Evolutionary conservation across 2,888 invertebrate genomes (phyloP).

Genomic region (Himalopsyche anomala): DNA sequence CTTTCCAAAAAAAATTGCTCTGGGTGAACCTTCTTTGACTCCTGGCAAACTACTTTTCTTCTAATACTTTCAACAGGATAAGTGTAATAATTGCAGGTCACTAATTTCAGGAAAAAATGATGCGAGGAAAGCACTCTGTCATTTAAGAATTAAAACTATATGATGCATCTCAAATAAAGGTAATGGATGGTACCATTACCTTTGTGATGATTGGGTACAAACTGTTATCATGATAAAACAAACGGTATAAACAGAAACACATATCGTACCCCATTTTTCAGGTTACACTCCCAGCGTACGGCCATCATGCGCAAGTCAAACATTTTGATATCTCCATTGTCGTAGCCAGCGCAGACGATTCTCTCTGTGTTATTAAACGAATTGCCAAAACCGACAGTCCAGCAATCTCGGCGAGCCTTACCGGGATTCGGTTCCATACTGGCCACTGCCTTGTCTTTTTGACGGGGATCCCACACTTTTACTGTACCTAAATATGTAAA

Average conservation of each 20-base stretch:
- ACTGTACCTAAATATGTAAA: conserved; percentile 80
- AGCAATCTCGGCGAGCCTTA: conserved; percentile 89
- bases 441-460: conserved; percentile 92
- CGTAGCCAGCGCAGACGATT: conserved; percentile 93
- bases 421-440: conserved; percentile 88
- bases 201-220: no score
- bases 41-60: no score
- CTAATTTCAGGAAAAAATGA: no score
- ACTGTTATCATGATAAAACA: no score
- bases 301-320: conserved; percentile 92
- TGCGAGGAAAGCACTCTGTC: no score
- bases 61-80: no score
- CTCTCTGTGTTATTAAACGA: conserved; percentile 92
- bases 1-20: no score
- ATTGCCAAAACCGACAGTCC: conserved; percentile 95
- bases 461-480: conserved; percentile 96
- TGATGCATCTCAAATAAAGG: no score
- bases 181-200: no score
- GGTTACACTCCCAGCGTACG: conserved; percentile 92
- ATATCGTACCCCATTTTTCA: conserved; percentile 87
- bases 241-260: neutral
- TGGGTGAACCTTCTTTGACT: no score
- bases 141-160: no score
- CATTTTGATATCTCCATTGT: conserved; percentile 96
- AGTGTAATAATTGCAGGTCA: no score